Evolutionary conservation across 2,888 invertebrate species (phyloP).

Genomic region (Geotrupes spiniger): DNA sequence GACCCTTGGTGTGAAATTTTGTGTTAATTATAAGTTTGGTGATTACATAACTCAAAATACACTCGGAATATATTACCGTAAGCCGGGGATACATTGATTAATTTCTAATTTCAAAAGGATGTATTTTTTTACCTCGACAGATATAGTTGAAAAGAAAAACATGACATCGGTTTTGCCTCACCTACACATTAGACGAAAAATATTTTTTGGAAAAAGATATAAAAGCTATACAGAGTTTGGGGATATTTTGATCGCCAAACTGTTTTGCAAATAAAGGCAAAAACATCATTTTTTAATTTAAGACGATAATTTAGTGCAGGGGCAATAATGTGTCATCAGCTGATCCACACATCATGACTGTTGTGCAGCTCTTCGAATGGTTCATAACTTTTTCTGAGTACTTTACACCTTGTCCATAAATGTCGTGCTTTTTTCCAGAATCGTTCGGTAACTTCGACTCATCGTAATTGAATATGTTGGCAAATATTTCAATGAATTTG

Average conservation of each 20-base stretch:
- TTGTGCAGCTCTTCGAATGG: constrained; percentile 31
- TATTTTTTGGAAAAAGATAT: neutral
- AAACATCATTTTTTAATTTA: no score
- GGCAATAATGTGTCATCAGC: constrained; percentile 32
- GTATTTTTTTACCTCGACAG: neutral
- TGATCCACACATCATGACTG: constrained; percentile 33
- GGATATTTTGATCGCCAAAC: constrained; percentile 1
- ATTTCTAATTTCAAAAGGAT: neutral
- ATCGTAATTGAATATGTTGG: constrained; percentile 22
- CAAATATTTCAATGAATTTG: no score
- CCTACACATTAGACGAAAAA: neutral
- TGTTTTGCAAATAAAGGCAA: no score
- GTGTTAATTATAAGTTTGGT: no score
- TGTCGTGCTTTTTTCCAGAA: constrained; percentile 28
- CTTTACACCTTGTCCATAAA: constrained; percentile 24
- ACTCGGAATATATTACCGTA: constrained; percentile 1
- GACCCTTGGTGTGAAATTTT: no score
- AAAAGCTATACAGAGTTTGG: neutral
- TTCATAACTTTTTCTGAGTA: constrained; percentile 33
- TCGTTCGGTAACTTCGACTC: constrained; percentile 37
- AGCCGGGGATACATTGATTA: neutral
- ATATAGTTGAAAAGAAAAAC: neutral
- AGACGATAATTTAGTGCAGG: no score
- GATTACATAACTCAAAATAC: no score
- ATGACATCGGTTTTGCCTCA: neutral